These are phyloP conservation scores for Druon quercuslanigerum DNA, from an alignment of 1,140 invertebrate genomes.

Conservation along the genomic window DNA sequence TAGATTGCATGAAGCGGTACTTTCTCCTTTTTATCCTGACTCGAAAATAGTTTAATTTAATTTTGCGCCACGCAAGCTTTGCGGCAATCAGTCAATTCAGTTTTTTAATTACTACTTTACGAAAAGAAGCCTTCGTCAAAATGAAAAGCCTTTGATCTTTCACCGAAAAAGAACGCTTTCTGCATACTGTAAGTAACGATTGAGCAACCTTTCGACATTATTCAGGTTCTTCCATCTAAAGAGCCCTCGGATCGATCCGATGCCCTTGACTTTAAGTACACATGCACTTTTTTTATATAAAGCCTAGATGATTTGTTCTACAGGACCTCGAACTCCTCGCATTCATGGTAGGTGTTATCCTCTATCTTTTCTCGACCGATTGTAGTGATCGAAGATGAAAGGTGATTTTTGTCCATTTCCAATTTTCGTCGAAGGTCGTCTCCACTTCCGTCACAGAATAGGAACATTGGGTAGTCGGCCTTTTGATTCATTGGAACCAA, in stretches of 20 bases:
- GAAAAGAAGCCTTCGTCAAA: neutral
- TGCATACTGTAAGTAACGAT: slow-evolving; percentile 25
- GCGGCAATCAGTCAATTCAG: neutral
- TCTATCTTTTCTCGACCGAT: slow-evolving; percentile 75
- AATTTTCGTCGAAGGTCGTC: slow-evolving; percentile 76
- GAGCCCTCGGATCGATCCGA: neutral
- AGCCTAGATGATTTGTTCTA: slow-evolving; percentile 38
- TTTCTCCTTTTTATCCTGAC: neutral
- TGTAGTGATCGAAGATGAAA: slow-evolving; percentile 75
- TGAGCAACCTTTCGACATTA: slow-evolving; percentile 14
- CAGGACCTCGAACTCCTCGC: slow-evolving; percentile 82
- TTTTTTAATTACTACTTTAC: neutral
- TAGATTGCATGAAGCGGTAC: neutral
- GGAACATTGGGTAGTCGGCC: slow-evolving; percentile 87
- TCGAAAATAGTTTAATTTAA: neutral
- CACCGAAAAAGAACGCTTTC: neutral
- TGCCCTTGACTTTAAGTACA: slow-evolving; percentile 56
- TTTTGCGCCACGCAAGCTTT: no score
- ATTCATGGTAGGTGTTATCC: slow-evolving; percentile 81
- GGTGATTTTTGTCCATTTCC: slow-evolving; percentile 74
- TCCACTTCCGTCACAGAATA: slow-evolving; percentile 83
- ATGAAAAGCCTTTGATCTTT: neutral
- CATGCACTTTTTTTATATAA: slow-evolving; percentile 10
- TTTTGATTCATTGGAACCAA: slow-evolving; percentile 78
- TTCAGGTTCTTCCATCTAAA: neutral